Percentiles rank a stretch among this genome's conserved stretches.
Evolutionary conservation across 2,113 vertebrate genomes (phyloP).

Genomic region (Balaeniceps rex): DNA sequence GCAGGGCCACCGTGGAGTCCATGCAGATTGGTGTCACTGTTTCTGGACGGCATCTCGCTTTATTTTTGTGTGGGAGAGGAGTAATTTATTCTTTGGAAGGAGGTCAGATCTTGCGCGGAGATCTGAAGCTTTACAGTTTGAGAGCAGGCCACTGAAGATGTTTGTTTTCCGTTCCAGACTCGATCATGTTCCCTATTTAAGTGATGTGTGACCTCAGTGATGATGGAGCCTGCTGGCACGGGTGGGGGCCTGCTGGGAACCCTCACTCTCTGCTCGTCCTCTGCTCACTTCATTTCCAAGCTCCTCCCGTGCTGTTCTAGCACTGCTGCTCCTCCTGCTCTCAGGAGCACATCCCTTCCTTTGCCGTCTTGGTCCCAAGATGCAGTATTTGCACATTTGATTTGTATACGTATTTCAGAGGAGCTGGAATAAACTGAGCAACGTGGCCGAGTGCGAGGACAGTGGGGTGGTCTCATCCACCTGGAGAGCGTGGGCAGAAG

Average conservation of each 20-base stretch:
- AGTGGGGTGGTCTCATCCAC: not conserved
- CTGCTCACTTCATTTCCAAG: constrained; percentile 8
- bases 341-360: not conserved
- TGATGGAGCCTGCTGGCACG: not conserved
- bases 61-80: constrained; percentile 51
- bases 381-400: constrained; percentile 67
- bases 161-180: not conserved
- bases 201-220: not conserved
- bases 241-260: not conserved
- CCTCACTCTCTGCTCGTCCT: not conserved
- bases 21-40: constrained; percentile 47
- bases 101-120: not conserved
- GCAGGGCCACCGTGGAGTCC: not conserved
- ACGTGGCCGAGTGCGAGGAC: not conserved
- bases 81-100: constrained; percentile 73
- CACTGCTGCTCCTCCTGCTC: constrained; percentile 39
- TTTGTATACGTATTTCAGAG: constrained; percentile 15
- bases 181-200: constrained; percentile 3
- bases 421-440: constrained; percentile 47
- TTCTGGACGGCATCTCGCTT: constrained; percentile 50
- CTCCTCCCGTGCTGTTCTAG: constrained; percentile 6
- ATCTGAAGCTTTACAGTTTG: constrained; percentile 45
- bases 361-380: not conserved
- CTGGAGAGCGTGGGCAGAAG: not conserved
- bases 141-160: constrained; percentile 26